Evolutionary conservation across 2,888 invertebrate genomes (phyloP).

Genomic region (Augochlorella aurata): DNA sequence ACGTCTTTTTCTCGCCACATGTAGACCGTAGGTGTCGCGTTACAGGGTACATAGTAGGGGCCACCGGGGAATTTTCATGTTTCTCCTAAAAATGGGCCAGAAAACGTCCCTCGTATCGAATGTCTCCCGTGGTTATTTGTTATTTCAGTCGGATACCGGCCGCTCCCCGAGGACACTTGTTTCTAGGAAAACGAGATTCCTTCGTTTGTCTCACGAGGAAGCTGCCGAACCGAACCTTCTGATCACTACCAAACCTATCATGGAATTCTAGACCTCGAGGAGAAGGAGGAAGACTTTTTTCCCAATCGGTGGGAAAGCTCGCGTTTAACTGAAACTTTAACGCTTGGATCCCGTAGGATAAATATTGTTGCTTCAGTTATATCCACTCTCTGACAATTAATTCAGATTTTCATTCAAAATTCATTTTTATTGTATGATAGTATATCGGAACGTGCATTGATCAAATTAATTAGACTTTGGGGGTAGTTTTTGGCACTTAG

Average conservation of each 20-base stretch:
- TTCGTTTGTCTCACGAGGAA: not conserved
- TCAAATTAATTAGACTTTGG: too few relatives aligned
- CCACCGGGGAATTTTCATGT: conserved; percentile 31
- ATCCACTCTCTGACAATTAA: too few relatives aligned
- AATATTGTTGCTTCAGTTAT: too few relatives aligned
- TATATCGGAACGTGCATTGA: too few relatives aligned
- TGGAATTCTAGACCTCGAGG: not conserved
- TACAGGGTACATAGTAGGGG: conserved; percentile 39
- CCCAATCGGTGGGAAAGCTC: not conserved
- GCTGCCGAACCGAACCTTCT: not conserved
- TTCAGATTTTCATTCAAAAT: too few relatives aligned
- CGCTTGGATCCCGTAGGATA: not conserved
- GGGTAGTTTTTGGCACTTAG: too few relatives aligned
- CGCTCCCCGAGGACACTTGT: not conserved
- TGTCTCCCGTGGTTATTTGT: conserved; percentile 46
- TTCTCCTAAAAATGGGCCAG: conserved; percentile 25
- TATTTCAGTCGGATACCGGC: conserved; percentile 40
- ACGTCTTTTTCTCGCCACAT: conserved; percentile 51
- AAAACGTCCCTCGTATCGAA: conserved; percentile 22
- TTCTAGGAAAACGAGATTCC: conserved; percentile 15
- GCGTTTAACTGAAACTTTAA: not conserved
- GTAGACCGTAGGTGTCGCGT: conserved; percentile 35
- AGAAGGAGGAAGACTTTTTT: not conserved
- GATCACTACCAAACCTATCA: not conserved
- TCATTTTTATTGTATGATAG: too few relatives aligned